Evolutionary conservation across 2,113 vertebrate genomes (phyloP), one percentile per base, ranked within the genome.

Genomic region (Bos indicus): DNA sequence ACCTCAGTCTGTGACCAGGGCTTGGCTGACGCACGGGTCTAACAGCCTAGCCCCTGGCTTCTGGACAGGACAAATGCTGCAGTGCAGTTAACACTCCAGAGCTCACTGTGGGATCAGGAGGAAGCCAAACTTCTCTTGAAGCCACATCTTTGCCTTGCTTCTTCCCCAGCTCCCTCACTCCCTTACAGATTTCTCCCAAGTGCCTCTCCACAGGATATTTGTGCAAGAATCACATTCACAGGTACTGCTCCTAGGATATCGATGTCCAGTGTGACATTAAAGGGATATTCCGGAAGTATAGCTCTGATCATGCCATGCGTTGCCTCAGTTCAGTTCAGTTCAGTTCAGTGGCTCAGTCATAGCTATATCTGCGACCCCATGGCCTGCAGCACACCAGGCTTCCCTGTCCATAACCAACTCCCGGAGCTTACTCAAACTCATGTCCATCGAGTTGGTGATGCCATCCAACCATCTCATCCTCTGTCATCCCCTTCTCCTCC

Each of bases 311-410:
- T 30, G 74, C 28, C 33, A 52, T 0, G 5, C 4, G 1, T 60
- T 12, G 14, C 17, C 43, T 5, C 64, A 67, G 64, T 21, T 67
- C 33, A 67, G 33, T 10, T 43, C 43, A 43, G 43, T 43, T 36
- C 64, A 67, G 17, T 36, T 21, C 64, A 36, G 17, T 21, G 4
- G 8, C 64, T 67, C 33, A 36, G 64, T 36, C 8, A 2, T 21
- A 17, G 3, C 17, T 2, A 0, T 2, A 8, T 21, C 33, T 36
- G 64, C 8, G 0, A 67, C 64, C 16, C 33, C 16, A 19, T n/a
- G 33, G 33, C n/a, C 33, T 67, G 62, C 62, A n/a, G 33, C 62
- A 9, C 16, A 5, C 64, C 64, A 62, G 28, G 28, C 60, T n/a
- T 67, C 64, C 64, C 16, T 67, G 17, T n/a, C 33, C 16, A 67